phyloP scores from a whole-genome alignment of 2,113 vertebrate genomes.

The Euleptes europaea region DNA sequence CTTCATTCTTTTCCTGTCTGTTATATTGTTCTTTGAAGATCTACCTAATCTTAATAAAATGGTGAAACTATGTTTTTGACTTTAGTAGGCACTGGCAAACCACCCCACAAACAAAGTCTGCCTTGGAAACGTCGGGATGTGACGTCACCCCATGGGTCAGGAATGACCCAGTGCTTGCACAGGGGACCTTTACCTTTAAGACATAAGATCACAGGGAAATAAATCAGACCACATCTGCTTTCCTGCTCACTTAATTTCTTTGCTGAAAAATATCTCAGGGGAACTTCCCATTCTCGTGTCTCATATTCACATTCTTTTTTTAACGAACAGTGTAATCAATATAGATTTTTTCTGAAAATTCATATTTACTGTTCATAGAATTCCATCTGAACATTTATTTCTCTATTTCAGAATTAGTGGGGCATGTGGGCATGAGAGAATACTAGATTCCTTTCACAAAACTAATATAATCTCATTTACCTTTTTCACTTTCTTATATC shows the following conservation, averaged over 20 bases:
- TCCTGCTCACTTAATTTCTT: background rate
- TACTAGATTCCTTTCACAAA: background rate
- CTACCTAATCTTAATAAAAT: background rate
- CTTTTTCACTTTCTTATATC: constrained; percentile 18
- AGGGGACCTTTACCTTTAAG: too few relatives aligned
- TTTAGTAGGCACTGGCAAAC: too few relatives aligned
- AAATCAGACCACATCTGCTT: constrained; percentile 33
- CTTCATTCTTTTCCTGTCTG: constrained; percentile 23
- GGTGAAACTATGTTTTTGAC: background rate
- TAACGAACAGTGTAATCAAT: background rate
- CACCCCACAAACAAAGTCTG: too few relatives aligned
- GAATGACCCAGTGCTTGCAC: too few relatives aligned
- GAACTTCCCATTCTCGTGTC: background rate
- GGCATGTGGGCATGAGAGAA: background rate
- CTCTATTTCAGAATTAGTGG: background rate
- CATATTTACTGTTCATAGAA: background rate
- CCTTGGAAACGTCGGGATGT: too few relatives aligned
- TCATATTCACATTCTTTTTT: background rate
- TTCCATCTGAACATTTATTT: background rate
- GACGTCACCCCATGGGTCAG: too few relatives aligned
- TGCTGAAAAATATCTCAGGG: background rate
- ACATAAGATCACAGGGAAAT: too few relatives aligned
- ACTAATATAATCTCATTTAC: background rate
- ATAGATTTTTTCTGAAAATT: background rate
- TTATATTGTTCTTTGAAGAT: background rate